A percentile compares a stretch with the other conserved stretches of the same genome.
These are phyloP conservation scores for Luscinia luscinia DNA, from an alignment of 2,797 vertebrate species.

Conservation along the genomic window DNA sequence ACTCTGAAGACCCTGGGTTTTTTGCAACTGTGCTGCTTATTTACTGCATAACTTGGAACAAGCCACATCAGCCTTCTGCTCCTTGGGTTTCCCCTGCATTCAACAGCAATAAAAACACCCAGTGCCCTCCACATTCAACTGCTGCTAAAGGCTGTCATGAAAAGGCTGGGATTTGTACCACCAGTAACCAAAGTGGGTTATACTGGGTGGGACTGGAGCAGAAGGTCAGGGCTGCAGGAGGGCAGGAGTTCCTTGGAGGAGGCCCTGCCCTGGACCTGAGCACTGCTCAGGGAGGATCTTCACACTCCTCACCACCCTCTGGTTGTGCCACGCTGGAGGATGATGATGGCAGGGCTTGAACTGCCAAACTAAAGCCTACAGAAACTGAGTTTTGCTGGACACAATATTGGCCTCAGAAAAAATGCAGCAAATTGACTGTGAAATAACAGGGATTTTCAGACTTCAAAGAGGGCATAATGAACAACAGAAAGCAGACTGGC, in stretches of 20 bases:
- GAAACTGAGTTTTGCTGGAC: background rate
- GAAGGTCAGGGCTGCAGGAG: background rate
- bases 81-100: background rate
- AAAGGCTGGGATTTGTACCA: background rate
- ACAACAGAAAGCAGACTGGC: slow-evolving; percentile 40
- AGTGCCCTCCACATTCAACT: background rate
- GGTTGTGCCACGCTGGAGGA: slow-evolving; percentile 1
- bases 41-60: background rate
- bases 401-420: background rate
- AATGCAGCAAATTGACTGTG: slow-evolving; percentile 31
- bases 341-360: background rate
- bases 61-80: background rate
- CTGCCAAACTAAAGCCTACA: background rate
- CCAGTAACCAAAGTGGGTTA: background rate
- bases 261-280: background rate
- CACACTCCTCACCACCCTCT: accelerated
- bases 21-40: background rate
- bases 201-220: background rate
- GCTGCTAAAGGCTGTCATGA: background rate
- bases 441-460: slow-evolving; percentile 61
- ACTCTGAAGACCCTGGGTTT: slow-evolving; percentile 24
- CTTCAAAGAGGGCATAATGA: slow-evolving; percentile 44
- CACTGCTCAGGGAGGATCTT: background rate
- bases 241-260: background rate
- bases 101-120: background rate